Evolutionary conservation across 2,797 vertebrate genomes (phyloP).

Genomic region (Hafferia zeledoni): DNA sequence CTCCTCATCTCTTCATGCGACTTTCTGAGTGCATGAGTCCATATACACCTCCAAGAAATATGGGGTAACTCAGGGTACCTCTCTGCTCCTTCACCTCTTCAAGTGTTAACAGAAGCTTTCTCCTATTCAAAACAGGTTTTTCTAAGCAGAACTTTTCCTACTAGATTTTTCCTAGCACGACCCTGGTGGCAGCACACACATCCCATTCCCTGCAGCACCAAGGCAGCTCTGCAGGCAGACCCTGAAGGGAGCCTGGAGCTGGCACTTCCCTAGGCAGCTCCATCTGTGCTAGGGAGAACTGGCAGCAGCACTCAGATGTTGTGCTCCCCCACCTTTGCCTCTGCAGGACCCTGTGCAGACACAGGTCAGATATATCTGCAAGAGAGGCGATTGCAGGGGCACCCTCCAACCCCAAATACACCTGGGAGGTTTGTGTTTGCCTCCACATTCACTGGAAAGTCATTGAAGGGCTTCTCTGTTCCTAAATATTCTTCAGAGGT

Average conservation of each 20-base stretch:
- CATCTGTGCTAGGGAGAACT: background rate
- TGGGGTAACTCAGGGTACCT: background rate
- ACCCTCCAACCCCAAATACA: background rate
- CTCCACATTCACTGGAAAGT: background rate
- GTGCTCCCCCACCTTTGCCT: background rate
- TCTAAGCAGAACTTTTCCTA: background rate
- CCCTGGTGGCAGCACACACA: accelerated
- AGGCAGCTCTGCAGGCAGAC: background rate
- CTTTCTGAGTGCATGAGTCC: background rate
- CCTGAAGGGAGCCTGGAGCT: background rate
- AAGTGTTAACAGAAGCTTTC: background rate
- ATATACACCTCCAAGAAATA: background rate
- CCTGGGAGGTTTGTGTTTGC: background rate
- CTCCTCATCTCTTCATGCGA: background rate
- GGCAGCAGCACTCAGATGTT: background rate
- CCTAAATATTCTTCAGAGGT: background rate
- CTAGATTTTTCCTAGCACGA: background rate
- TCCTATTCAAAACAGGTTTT: background rate
- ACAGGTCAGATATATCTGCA: background rate
- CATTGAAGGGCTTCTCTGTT: background rate
- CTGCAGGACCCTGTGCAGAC: background rate
- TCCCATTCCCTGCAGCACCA: background rate
- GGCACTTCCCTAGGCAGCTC: background rate
- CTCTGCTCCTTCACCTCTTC: background rate
- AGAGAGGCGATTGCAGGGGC: background rate